Percentiles rank a stretch among this genome's conserved stretches.
phyloP scores from a whole-genome alignment of 2,113 vertebrate species.

The Erythrolamprus reginae region DNA sequence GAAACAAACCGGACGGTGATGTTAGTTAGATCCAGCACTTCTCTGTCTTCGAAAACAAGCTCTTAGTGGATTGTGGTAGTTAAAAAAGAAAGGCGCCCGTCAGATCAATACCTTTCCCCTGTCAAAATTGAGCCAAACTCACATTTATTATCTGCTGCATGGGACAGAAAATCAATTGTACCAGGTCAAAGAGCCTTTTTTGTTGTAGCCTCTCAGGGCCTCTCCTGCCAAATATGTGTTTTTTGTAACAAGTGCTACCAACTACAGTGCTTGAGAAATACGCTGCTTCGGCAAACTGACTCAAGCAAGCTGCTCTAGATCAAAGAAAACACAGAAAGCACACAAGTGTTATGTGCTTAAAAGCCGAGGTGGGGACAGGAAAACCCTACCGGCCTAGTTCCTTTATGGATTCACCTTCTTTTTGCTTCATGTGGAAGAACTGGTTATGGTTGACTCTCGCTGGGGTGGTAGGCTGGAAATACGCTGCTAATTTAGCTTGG shows the following conservation, averaged over 20 bases:
- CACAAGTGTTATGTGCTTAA: not conserved
- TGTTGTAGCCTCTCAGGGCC: not conserved
- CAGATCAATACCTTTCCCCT: not conserved
- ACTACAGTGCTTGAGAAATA: not conserved
- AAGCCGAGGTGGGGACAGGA: not conserved
- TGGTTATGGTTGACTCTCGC: too few species aligned
- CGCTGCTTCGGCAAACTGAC: not conserved
- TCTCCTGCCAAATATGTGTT: not conserved
- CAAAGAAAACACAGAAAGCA: not conserved
- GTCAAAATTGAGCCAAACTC: not conserved
- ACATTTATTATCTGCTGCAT: not conserved
- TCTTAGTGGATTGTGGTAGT: not conserved
- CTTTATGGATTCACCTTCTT: too few species aligned
- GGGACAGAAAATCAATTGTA: slow-evolving; percentile 14
- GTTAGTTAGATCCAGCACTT: not conserved
- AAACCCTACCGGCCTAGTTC: not conserved
- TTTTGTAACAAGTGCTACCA: not conserved
- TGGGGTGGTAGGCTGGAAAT: too few species aligned
- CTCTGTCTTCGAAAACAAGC: not conserved
- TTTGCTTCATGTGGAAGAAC: too few species aligned
- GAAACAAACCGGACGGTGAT: not conserved
- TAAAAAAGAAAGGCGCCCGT: not conserved
- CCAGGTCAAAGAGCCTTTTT: not conserved
- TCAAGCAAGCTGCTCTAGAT: not conserved
- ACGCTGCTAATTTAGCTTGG: too few species aligned